Percentiles rank a stretch among this genome's conserved stretches.
These are phyloP conservation scores for Sepioteuthis lessoniana DNA, from an alignment of 2,888 invertebrate species.

Conservation along the genomic window DNA sequence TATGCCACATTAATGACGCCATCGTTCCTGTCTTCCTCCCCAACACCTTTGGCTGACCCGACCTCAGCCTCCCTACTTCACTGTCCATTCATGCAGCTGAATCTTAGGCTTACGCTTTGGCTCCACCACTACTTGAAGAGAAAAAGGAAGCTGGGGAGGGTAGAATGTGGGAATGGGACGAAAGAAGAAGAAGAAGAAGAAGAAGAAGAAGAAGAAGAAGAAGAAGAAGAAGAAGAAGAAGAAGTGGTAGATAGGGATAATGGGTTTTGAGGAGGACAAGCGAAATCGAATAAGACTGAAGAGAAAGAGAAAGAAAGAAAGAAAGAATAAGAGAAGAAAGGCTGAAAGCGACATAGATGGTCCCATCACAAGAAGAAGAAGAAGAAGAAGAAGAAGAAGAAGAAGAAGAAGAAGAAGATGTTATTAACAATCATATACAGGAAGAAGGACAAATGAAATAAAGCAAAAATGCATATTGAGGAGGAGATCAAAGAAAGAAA, in stretches of 20 bases:
- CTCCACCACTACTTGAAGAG: background rate
- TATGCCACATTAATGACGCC: slow-evolving; percentile 33
- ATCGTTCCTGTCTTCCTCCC: background rate
- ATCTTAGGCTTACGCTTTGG: background rate
- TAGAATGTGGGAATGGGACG: background rate
- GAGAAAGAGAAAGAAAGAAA: too few relatives aligned
- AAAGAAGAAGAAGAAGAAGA: background rate
- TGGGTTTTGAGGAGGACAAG: too few relatives aligned
- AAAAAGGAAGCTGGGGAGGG: background rate
- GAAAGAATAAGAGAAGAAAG: too few relatives aligned
- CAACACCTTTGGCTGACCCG: background rate
- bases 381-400: too few relatives aligned
- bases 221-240: background rate
- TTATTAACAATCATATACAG: too few relatives aligned
- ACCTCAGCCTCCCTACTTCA: background rate
- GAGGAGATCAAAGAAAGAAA: too few relatives aligned
- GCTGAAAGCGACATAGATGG: too few relatives aligned
- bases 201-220: background rate
- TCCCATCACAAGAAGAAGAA: too few relatives aligned
- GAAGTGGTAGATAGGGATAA: background rate
- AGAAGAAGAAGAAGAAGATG: too few relatives aligned
- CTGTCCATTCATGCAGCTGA: background rate
- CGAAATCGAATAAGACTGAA: too few relatives aligned
- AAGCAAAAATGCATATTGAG: too few relatives aligned
- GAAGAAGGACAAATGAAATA: too few relatives aligned